Percentiles rank a stretch among this genome's conserved stretches.
phyloP scores from a whole-genome alignment of 2,113 vertebrate species.

The Notechis scutatus region DNA sequence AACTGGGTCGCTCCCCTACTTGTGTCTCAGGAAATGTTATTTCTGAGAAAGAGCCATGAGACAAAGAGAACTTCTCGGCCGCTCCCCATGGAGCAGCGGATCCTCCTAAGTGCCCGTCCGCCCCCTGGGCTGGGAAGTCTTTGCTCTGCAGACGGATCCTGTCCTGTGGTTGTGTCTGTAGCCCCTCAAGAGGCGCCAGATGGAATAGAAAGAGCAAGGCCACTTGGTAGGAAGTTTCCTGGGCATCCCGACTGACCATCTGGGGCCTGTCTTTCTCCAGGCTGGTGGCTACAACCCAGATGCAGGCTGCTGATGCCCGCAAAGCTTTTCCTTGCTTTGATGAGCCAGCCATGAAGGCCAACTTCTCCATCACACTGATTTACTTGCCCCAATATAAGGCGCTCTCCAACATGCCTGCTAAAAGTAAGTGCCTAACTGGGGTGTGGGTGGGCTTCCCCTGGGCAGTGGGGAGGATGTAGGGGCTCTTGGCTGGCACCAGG shows the following conservation, averaged over 20 bases:
- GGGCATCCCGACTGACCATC: not conserved
- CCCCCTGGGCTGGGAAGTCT: not conserved
- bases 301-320: slow-evolving; percentile 85
- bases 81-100: not conserved
- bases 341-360: slow-evolving; percentile 91
- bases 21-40: no score
- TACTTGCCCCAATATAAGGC: slow-evolving; percentile 58
- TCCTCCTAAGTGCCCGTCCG: not conserved
- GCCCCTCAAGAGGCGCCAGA: not conserved
- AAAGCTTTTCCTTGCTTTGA: slow-evolving; percentile 96
- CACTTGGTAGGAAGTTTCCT: not conserved
- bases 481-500: not conserved
- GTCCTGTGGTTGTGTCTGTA: not conserved
- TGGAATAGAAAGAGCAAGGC: not conserved
- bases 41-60: not conserved
- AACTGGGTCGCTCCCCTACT: no score
- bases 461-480: not conserved
- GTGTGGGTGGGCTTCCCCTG: rapidly evolving
- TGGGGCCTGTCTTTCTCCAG: slow-evolving; percentile 62
- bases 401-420: slow-evolving; percentile 82
- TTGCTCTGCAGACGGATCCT: not conserved
- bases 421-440: slow-evolving; percentile 61
- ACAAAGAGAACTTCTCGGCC: not conserved
- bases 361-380: slow-evolving; percentile 79
- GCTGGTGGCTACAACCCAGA: slow-evolving; percentile 90